Conservation (phyloP, 2,888 invertebrate genomes). For the Himalopsyche anomala region DNA sequence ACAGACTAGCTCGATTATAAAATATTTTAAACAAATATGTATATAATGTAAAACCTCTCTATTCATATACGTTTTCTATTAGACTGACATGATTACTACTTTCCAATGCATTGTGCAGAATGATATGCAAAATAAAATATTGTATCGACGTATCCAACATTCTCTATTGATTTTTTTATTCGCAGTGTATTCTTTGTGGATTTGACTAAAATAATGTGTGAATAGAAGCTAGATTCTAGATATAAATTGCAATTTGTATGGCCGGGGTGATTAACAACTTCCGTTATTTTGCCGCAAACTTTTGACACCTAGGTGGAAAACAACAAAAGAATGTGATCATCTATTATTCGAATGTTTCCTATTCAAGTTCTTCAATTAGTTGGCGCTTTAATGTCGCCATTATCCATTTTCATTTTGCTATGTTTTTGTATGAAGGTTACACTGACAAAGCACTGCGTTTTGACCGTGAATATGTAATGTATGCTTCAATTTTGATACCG, state of each 20-base stretch:
- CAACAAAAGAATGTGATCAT: constrained; percentile 26
- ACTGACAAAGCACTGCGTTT: constrained; percentile 2
- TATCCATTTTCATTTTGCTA: neutral
- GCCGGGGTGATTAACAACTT: constrained; percentile 16
- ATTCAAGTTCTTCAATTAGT: constrained; percentile 15
- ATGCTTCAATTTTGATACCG: neutral
- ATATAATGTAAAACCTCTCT: no score
- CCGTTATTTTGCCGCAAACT: neutral
- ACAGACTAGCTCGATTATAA: no score
- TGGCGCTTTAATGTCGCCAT: neutral
- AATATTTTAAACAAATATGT: no score
- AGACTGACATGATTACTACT: no score
- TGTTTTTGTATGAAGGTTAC: constrained; percentile 14
- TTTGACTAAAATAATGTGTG: neutral
- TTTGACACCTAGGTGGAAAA: neutral
- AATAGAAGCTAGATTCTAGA: neutral
- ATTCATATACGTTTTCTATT: no score
- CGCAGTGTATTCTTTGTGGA: neutral
- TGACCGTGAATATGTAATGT: neutral
- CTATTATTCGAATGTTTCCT: constrained; percentile 10
- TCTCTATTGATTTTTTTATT: neutral
- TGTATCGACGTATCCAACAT: no score
- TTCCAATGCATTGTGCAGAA: no score
- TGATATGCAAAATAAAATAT: no score
- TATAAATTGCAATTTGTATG: constrained; percentile 5